Evolutionary conservation across 1,140 invertebrate species (phyloP), one percentile per base, ranked within the genome.

Genomic region (Papilio helenus): DNA sequence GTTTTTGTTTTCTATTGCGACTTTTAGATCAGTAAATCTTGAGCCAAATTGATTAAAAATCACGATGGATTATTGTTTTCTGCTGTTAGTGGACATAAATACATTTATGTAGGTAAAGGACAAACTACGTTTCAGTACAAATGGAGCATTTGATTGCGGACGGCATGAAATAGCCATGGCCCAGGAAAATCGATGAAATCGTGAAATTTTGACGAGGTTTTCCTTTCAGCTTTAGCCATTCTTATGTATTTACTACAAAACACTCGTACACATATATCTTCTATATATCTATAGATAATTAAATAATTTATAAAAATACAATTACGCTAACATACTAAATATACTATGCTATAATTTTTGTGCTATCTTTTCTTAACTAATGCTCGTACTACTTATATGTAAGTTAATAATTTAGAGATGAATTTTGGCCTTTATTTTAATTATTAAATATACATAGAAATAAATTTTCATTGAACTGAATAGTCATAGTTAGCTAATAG

Each of bases 141-240:
- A 76, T 58, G 51, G 49, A 74, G 44, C 23, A 55, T 34, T 76
- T 58, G 51, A 58, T 76, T 39, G 46, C 46, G 49, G 73, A 76
- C 73, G 73, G 73, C 73, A 76, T 34, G 49, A 55, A 58, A 58
- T 76, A 76, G 73, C 73, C 73, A 76, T 26, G 26, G 26, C 23
- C 3, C 73, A 76, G 14, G 55, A 58, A 58, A 58, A 76, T 76
- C 73, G 49, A 76, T 58, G 58, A 14, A 76, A 49, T 76, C 29
- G 49, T 76, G 73, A 76, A 76, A 76, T 34, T 34, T 76, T n/a
- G 49, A 76, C 49, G 49, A 76, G 29, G 10, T 44, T 14, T 74
- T 26, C 20, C 73, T 29, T 76, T 58, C 72, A 74, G 46, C 5
- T 29, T 74, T 8, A 76, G 16, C 26, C 18, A 51, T 5, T 39